Base-by-base conservation (phyloP, 2,888 invertebrate genomes). In the Belgica antarctica region DNA sequence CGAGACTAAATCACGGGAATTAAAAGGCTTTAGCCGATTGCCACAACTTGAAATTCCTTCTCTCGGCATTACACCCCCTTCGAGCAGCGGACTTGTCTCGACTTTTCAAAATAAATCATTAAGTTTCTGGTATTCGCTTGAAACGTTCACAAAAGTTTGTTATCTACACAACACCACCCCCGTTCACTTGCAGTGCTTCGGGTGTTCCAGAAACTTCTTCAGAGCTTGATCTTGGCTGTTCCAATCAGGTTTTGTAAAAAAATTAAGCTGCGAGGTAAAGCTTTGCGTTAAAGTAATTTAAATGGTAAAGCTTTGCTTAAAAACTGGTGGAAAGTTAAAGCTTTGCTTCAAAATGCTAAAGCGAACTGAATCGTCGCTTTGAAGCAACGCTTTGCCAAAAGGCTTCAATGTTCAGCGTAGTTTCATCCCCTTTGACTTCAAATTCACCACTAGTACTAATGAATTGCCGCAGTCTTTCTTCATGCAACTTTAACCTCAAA, bases 61-160 rank as follows among this genome's bases (percentile, higher is more conserved):
- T 52, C 8, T 22, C 24, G 5, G 25, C n/a, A 59, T 59, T 27
- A 25, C 25, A 24, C 12, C 7, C 59, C 59, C 59, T 15, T 15
- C n/a, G 27, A 59, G 3, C n/a, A n/a, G n/a, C n/a, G 15, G 41
- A 65, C 46, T 65, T 65, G 68, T 57, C 68, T 68, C 68, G 68
- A 27, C 57, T 57, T n/a, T 19, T 68, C 25, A 57, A 19, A 3
- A 68, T 68, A 68, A 68, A 68, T 68, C 68, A 68, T 68, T 68
- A 27, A 27, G 8, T 27, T 59, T 27, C 12, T 31, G 34, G 34
- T 31, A 31, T 31, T 31, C 34, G 34, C 34, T 31, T 12, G 34
- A n/a, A n/a, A 15, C 52, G 12, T 52, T 52, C 52, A 8, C 17
- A 17, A 22, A 4, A 52, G 3, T 52, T 17, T 52, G 41, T 5